Conservation (phyloP, 2,888 invertebrate genomes). For the Cremastinae sp. region DNA sequence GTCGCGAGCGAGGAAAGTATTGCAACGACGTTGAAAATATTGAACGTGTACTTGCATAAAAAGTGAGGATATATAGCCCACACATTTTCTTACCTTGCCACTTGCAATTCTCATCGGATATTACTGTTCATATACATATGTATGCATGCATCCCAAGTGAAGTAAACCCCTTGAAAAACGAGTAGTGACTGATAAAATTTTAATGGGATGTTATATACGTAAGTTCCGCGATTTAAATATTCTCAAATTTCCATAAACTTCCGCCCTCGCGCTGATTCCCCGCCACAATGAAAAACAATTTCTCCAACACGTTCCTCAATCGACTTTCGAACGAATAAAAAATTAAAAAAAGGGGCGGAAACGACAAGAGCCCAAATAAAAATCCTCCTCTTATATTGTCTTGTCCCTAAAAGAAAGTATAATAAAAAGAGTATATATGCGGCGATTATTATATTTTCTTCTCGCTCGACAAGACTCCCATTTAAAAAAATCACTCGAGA, state of each 20-base stretch:
- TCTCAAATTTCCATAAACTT: neutral
- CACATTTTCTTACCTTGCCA: conserved; percentile 5
- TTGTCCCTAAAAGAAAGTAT: no score
- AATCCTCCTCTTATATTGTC: no score
- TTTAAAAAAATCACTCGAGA: neutral
- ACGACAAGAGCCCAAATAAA: no score
- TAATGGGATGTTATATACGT: neutral
- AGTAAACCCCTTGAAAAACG: neutral
- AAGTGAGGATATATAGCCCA: conserved; percentile 23
- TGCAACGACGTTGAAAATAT: conserved; percentile 44
- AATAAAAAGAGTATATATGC: neutral
- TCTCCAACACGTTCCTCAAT: no score
- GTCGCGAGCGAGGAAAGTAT: conserved; percentile 12
- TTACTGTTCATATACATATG: conserved; percentile 8
- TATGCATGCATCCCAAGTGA: neutral
- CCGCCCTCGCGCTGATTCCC: neutral
- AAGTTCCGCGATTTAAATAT: neutral
- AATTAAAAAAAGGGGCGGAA: no score
- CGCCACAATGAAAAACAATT: no score
- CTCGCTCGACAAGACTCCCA: no score
- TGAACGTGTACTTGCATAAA: conserved; percentile 51
- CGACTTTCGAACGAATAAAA: no score
- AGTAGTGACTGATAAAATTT: conserved; percentile 4
- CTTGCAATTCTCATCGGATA: conserved; percentile 18
- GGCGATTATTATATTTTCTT: neutral